A percentile compares a stretch with the other conserved stretches of the same genome.
These are phyloP conservation scores for Dorcus hopei DNA, from an alignment of 2,888 invertebrate species.

Conservation along the genomic window DNA sequence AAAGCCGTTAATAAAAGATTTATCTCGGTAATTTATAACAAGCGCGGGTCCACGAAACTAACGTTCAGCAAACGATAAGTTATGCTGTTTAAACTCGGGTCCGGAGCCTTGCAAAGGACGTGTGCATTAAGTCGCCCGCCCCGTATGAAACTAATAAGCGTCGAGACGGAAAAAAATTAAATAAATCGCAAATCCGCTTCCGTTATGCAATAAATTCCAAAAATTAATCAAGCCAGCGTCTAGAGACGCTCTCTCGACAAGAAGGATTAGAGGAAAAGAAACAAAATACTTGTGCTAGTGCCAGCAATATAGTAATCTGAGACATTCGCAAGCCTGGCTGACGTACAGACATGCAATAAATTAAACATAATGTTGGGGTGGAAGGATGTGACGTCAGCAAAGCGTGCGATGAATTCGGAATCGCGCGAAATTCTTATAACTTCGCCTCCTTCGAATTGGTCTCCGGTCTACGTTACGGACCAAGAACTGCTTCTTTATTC, in stretches of 20 bases:
- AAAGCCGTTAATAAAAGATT: no score
- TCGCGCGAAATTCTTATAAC: conserved; percentile 16
- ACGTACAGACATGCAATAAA: conserved; percentile 40
- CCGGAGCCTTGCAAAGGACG: no score
- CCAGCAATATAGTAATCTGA: conserved; percentile 24
- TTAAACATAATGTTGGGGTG: conserved; percentile 39
- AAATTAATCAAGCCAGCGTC: conserved; percentile 27
- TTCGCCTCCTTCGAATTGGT: background rate
- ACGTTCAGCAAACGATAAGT: no score
- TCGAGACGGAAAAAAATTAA: background rate
- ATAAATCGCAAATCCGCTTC: conserved; percentile 16
- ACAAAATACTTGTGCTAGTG: conserved; percentile 24
- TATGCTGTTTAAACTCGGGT: no score
- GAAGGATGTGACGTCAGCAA: conserved; percentile 39
- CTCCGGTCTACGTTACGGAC: no score
- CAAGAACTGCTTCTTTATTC: no score
- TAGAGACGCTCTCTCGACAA: conserved; percentile 12
- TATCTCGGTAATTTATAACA: no score
- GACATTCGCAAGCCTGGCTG: conserved; percentile 28
- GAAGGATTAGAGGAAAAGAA: conserved; percentile 24
- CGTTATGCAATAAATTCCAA: conserved; percentile 22
- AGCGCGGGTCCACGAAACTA: no score
- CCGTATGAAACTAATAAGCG: no score
- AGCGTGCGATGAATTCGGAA: conserved; percentile 36
- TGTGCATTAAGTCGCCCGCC: no score